A percentile compares a stretch with the other conserved stretches of the same genome.
Conservation (phyloP, 2,888 invertebrate genomes). For the Leptopterna dolabrata region DNA sequence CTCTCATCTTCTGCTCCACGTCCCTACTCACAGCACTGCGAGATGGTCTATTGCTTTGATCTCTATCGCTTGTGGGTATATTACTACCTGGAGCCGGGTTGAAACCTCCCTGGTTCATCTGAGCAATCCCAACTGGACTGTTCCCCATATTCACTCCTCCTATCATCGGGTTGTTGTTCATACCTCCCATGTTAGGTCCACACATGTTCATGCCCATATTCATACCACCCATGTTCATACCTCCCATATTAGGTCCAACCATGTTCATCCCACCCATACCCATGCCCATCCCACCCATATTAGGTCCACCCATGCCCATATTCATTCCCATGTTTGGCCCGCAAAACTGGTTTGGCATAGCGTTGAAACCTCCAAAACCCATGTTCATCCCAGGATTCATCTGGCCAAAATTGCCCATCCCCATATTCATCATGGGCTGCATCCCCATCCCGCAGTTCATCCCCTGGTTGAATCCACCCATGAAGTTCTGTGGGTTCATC, state of each 20-base stretch:
- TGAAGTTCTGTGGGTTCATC: conserved; percentile 5
- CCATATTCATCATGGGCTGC: conserved; percentile 38
- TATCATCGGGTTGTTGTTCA: not conserved
- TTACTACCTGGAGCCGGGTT: not conserved
- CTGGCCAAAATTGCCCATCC: conserved; percentile 15
- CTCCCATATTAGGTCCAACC: not conserved
- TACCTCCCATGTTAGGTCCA: conserved; percentile 11
- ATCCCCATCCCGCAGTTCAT: conserved; percentile 6
- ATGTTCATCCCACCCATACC: too few species aligned
- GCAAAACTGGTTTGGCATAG: not conserved
- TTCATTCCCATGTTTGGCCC: not conserved
- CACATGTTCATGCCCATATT: conserved; percentile 19
- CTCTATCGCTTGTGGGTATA: too few species aligned
- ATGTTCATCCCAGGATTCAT: conserved; percentile 14
- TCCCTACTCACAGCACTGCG: not conserved
- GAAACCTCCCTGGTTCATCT: not conserved
- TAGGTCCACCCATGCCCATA: not conserved
- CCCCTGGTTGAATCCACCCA: not conserved
- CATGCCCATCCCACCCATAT: conserved; percentile 16
- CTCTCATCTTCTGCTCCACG: not conserved
- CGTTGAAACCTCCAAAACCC: not conserved
- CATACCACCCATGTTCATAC: not conserved
- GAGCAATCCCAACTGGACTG: not conserved
- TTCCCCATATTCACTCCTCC: conserved; percentile 18
- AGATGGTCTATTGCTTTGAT: not conserved